A percentile compares a stretch with the other conserved stretches of the same genome.
Conservation (phyloP, 2,888 invertebrate species). For the Drosophila neotestacea region DNA sequence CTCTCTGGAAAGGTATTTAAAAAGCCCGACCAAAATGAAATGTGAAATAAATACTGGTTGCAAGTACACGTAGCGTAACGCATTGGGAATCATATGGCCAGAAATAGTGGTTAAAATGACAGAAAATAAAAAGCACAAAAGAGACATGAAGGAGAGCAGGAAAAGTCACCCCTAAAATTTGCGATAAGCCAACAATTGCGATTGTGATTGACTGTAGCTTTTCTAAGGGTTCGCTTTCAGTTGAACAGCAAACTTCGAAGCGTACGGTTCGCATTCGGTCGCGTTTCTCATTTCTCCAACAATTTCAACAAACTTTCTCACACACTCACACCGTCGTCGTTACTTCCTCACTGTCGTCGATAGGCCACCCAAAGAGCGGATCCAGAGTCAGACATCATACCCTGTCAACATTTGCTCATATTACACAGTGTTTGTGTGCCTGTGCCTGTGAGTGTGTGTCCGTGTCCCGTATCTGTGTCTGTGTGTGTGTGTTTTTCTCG, state of each 20-base stretch:
- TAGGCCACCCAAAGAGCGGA: slow-evolving; percentile 27
- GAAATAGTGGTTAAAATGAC: slow-evolving; percentile 25
- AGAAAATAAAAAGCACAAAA: neutral
- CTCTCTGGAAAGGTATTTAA: neutral
- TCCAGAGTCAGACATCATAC: slow-evolving; percentile 31
- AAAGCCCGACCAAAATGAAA: neutral
- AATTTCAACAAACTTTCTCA: slow-evolving; percentile 73
- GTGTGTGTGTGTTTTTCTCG: slow-evolving; percentile 42
- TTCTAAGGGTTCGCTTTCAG: slow-evolving; percentile 72
- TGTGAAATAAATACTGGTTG: slow-evolving; percentile 17
- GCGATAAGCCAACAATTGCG: slow-evolving; percentile 4
- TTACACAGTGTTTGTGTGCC: slow-evolving; percentile 16
- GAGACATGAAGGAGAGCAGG: neutral
- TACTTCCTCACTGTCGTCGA: slow-evolving; percentile 6
- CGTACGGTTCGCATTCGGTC: slow-evolving; percentile 75
- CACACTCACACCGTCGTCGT: slow-evolving; percentile 56
- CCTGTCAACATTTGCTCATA: slow-evolving; percentile 31
- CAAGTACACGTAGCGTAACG: neutral
- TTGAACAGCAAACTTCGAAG: slow-evolving; percentile 82
- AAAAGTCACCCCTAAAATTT: slow-evolving; percentile 47
- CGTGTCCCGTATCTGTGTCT: slow-evolving; percentile 24
- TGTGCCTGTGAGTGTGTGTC: slow-evolving; percentile 13
- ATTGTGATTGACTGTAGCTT: slow-evolving; percentile 44
- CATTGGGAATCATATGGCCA: slow-evolving; percentile 32
- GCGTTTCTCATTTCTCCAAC: slow-evolving; percentile 65